Percentiles rank a stretch among this genome's conserved stretches.
Conservation (phyloP, 2,113 vertebrate genomes). For the Chrysochloris asiatica region DNA sequence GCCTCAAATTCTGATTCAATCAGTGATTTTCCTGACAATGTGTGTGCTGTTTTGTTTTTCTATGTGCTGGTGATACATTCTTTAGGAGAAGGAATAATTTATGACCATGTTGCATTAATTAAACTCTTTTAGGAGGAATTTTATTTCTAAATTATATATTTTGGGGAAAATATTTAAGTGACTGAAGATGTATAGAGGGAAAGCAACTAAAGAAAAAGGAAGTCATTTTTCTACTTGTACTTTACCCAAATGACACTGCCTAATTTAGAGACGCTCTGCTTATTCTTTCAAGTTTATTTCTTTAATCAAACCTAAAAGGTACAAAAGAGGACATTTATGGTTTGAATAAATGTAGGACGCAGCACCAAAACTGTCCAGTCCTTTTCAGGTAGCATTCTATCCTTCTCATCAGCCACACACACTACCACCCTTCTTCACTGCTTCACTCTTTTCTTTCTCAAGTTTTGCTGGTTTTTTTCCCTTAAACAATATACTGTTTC, state of each 20-base stretch:
- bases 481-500: background rate
- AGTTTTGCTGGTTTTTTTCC: background rate
- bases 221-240: constrained; percentile 11
- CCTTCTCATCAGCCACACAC: background rate
- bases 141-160: constrained; percentile 37
- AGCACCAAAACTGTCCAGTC: no score
- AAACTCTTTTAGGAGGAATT: constrained; percentile 29
- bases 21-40: background rate
- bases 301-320: background rate
- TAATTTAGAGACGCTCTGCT: background rate
- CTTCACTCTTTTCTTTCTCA: background rate
- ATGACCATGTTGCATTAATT: constrained; percentile 1
- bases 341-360: no score
- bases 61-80: background rate
- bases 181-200: background rate
- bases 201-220: background rate
- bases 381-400: no score
- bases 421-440: background rate
- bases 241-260: background rate
- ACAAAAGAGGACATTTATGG: background rate
- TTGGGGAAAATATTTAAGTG: background rate
- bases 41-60: constrained; percentile 19
- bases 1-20: background rate
- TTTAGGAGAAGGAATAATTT: constrained; percentile 35
- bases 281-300: background rate